phyloP scores from a whole-genome alignment of 2,797 vertebrate genomes.

The Distichodus sexfasciatus region DNA sequence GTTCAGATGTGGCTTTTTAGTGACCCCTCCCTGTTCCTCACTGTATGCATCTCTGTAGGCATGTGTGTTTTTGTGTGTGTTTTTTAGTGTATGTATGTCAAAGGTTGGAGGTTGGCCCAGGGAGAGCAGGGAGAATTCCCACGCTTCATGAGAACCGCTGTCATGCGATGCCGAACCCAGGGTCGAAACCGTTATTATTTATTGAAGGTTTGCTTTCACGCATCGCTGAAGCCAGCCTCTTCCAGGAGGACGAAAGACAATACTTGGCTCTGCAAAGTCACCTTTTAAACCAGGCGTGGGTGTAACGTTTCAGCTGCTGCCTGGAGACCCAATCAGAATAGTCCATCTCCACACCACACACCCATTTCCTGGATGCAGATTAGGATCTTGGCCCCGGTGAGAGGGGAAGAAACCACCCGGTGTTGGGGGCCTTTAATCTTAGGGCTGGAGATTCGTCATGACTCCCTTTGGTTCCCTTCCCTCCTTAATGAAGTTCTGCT shows the following conservation, averaged over 20 bases:
- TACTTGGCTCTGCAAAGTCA: slow-evolving; percentile 14
- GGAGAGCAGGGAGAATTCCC: slow-evolving; percentile 38
- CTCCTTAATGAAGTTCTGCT: slow-evolving; percentile 61
- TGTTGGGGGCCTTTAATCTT: neutral
- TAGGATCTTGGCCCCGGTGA: neutral
- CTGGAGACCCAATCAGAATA: slow-evolving; percentile 22
- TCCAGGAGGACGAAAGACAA: slow-evolving; percentile 36
- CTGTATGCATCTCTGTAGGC: neutral
- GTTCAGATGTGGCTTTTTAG: neutral
- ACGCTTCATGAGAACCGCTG: slow-evolving; percentile 41
- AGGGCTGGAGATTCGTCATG: slow-evolving; percentile 9
- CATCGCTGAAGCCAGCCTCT: slow-evolving; percentile 33
- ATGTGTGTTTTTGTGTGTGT: neutral
- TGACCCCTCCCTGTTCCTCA: neutral
- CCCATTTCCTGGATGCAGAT: neutral
- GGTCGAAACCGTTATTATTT: slow-evolving; percentile 44
- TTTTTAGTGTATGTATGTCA: no score
- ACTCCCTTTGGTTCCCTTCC: slow-evolving; percentile 24
- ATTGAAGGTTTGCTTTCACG: slow-evolving; percentile 36
- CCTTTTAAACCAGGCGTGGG: slow-evolving; percentile 29
- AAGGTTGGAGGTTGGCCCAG: neutral
- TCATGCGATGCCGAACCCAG: neutral
- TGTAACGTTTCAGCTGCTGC: slow-evolving; percentile 20
- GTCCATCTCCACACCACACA: neutral
- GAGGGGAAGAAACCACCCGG: neutral